A percentile compares a stretch with the other conserved stretches of the same genome.
Conservation (phyloP, 2,888 invertebrate species). For the Erebia ligea region DNA sequence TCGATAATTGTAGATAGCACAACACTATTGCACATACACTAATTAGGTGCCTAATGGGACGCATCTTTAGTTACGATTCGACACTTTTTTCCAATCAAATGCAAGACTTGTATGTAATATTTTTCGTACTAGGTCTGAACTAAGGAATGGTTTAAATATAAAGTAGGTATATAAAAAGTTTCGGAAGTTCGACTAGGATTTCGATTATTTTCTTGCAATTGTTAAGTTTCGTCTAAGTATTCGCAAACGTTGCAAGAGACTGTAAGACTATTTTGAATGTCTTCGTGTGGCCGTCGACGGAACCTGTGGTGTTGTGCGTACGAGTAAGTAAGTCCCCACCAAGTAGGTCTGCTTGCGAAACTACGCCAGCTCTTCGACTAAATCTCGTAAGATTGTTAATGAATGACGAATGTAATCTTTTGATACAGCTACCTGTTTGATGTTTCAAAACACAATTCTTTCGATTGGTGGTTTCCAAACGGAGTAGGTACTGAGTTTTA, state of each 20-base stretch:
- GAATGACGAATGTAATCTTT: constrained; percentile 9
- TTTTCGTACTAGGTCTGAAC: no score
- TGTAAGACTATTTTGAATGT: constrained; percentile 31
- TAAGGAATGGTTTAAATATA: background rate
- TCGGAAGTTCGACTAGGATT: background rate
- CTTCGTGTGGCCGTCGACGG: constrained; percentile 18
- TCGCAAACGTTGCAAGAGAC: constrained; percentile 8
- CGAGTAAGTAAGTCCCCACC: constrained; percentile 56
- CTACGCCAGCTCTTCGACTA: constrained; percentile 7
- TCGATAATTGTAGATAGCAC: constrained; percentile 54
- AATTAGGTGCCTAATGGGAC: constrained; percentile 46
- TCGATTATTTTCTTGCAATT: background rate
- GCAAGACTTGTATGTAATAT: background rate
- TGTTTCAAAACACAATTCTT: background rate
- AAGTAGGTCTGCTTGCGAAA: constrained; percentile 59
- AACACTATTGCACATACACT: constrained; percentile 57
- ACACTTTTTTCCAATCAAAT: background rate
- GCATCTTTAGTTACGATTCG: constrained; percentile 48
- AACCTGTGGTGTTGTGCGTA: constrained; percentile 52
- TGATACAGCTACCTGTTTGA: background rate
- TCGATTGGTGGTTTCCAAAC: background rate
- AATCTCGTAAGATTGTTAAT: constrained; percentile 17
- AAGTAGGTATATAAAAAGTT: background rate
- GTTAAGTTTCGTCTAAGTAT: background rate
- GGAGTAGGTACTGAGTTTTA: background rate